Percentiles rank a stretch among this genome's conserved stretches.
Conservation (phyloP, 2,113 vertebrate species). For the Strix aluco region DNA sequence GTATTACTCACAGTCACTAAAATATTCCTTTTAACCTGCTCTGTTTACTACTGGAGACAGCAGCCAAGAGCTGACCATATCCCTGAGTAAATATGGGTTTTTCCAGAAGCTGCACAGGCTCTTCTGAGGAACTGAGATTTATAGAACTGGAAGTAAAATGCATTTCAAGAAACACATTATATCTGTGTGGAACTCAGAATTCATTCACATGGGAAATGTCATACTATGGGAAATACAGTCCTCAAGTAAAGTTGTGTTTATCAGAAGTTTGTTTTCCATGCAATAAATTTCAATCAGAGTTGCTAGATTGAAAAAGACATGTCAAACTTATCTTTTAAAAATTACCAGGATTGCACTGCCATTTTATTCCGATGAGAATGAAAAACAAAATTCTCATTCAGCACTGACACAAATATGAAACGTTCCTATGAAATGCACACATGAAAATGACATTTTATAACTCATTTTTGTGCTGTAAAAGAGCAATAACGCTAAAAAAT, state of each 20-base stretch:
- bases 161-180: not conserved
- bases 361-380: conserved; percentile 14
- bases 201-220: conserved; percentile 58
- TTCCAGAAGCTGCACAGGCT: not conserved
- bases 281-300: conserved; percentile 50
- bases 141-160: conserved; percentile 3
- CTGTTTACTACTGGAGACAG: not conserved
- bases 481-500: not conserved
- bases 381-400: not conserved
- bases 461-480: not conserved
- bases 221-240: conserved; percentile 33
- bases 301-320: conserved; percentile 33
- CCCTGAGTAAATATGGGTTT: not conserved
- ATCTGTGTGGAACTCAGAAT: conserved; percentile 20
- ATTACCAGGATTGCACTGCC: conserved; percentile 24
- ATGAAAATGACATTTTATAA: not conserved
- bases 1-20: not conserved
- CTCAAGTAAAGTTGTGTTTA: conserved; percentile 36
- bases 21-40: not conserved
- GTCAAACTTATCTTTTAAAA: conserved; percentile 56
- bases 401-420: not conserved
- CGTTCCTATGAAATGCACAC: not conserved
- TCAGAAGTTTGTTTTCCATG: conserved; percentile 52
- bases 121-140: not conserved
- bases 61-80: not conserved